Base-by-base conservation (phyloP, 2,888 invertebrate genomes). In the Cryptosula pallasiana region DNA sequence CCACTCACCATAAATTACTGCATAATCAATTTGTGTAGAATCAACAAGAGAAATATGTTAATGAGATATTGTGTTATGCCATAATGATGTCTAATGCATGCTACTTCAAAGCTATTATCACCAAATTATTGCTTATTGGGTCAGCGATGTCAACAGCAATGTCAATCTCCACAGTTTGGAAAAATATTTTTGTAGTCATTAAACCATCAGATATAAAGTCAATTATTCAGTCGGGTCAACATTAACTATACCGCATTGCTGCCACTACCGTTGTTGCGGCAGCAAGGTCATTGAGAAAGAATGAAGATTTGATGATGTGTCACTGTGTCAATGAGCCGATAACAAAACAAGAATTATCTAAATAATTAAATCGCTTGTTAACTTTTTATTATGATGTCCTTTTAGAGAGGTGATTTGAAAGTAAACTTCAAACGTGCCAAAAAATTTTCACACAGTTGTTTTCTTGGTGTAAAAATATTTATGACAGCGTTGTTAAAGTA, bases 101-200 rank as follows among this genome's bases (percentile, higher is more conserved):
- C 1, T 32, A 63, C 27, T 32, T 63, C 32, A 63, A 32, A 63
- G 63, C 32, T 32, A 63, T 63, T 63, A 63, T 63, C 63, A 63
- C 32, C 32, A 63, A 63, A 63, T 63, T 63, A 63, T 63, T 16
- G 13, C n/a, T 63, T 13, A 63, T 34, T 9, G 32, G 45, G 45
- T 45, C 45, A 45, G 5, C 45, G 45, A 20, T 20, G 45, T 45
- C 45, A 45, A 45, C 45, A 45, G 5, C n/a, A n/a, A n/a, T n/a
- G n/a, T n/a, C n/a, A n/a, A n/a, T n/a, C n/a, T n/a, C n/a, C n/a
- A n/a, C n/a, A n/a, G n/a, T n/a, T n/a, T n/a, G n/a, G n/a, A n/a
- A n/a, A n/a, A n/a, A n/a, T n/a, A n/a, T n/a, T n/a, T n/a, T n/a
- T n/a, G n/a, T n/a, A n/a, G n/a, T n/a, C n/a, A n/a, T n/a, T n/a